Percentiles rank a stretch among this genome's conserved stretches.
Conservation (phyloP, 2,888 invertebrate genomes). For the Leptinotarsa peninsularis region DNA sequence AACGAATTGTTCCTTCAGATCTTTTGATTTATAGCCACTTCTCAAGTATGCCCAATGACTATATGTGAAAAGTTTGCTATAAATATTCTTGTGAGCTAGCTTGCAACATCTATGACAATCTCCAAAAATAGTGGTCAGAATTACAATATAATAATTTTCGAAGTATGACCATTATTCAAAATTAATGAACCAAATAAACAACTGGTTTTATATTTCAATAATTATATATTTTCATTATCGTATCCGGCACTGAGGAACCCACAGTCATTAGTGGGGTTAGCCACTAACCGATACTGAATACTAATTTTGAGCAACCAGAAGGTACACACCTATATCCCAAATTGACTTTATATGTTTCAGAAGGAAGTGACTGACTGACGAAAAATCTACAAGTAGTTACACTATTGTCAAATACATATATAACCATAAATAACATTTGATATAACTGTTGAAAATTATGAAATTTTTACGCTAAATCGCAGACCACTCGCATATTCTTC, state of each 20-base stretch:
- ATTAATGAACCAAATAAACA: constrained; percentile 33
- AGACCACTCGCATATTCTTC: no score
- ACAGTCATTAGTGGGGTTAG: constrained; percentile 32
- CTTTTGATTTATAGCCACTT: no score
- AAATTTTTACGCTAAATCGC: no score
- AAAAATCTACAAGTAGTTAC: not conserved
- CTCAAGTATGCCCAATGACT: no score
- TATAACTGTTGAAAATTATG: no score
- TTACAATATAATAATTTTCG: not conserved
- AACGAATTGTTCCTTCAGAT: no score
- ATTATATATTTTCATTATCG: constrained; percentile 33
- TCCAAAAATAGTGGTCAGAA: not conserved
- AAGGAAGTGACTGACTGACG: no score
- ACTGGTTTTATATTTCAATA: constrained; percentile 37
- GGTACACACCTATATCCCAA: constrained; percentile 27
- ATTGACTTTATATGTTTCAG: not conserved
- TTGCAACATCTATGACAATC: no score
- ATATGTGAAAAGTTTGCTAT: no score
- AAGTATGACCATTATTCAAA: constrained; percentile 19
- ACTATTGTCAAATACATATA: no score
- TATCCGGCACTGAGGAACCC: constrained; percentile 13
- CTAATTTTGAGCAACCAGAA: constrained; percentile 23
- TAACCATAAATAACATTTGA: no score
- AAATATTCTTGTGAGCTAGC: no score
- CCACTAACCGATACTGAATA: constrained; percentile 34